Evolutionary conservation across 2,888 invertebrate genomes (phyloP), one percentile per base, ranked within the genome.

Genomic region (Hirtodrosophila duncani): DNA sequence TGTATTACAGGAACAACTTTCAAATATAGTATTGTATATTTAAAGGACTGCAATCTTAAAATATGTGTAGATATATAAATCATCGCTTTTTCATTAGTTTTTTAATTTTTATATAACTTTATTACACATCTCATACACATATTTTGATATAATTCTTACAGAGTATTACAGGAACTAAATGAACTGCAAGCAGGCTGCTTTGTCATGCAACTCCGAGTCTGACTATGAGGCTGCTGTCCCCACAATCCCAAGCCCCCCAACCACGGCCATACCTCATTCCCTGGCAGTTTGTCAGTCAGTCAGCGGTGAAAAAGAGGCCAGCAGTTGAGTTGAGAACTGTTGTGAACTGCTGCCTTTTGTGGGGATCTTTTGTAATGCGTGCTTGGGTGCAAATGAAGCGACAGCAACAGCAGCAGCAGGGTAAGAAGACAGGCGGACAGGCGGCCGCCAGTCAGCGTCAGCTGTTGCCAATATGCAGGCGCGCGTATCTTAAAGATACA

Each of bases 351-450:
- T 31, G 63, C 27, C 58, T 45, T 18, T 45, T 50, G 45, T 52
- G 63, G 71, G 57, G 51, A 51, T 68, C 63, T 72, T 75, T 68
- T 68, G 68, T 61, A 65, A 81, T 80, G 83, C 81, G 77, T 83
- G 81, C 81, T 83, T 83, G 82, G 81, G 71, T 70, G 67, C 83
- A 82, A 83, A 48, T 62, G 65, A 72, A 63, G 38, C 70, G 52
- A 46, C 59, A 42, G 43, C 39, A 36, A 36, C 38, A 45, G 30
- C 53, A 18, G 44, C 27, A 21, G 17, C 20, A 31, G 11, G 34
- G 24, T 26, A 34, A 26, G n/a, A 20, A 26, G 20, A 37, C 36
- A 6, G 31, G 34, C 45, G 33, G 27, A 45, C 59, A 52, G 41
- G 51, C 24, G 30, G 23, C 27, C 11, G 21, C 7, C 45, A 44